Evolutionary conservation across 2,113 vertebrate genomes (phyloP), one percentile per base, ranked within the genome.

Genomic region (Syrrhaptes paradoxus): DNA sequence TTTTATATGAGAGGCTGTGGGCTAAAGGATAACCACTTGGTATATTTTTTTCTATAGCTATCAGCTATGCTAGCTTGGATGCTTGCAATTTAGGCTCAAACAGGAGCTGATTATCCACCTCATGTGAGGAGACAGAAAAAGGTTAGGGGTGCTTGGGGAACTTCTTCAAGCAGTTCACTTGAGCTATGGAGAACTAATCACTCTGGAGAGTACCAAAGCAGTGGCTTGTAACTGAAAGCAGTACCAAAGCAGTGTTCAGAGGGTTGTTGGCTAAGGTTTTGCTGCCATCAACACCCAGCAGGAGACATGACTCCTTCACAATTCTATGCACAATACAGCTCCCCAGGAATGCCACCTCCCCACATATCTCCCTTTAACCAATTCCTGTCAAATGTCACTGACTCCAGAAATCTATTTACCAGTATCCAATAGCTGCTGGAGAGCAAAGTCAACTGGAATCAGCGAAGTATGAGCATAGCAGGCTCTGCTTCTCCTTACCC

Each of bases 401-500:
- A 80, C 70, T 94, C 61, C 85, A 95, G 77, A 82, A 77, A 83
- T 57, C 19, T 71, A 77, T 77, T 92, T 92, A 38, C 52, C 63
- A 73, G 77, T 58, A 80, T 66, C 36, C 31, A 92, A 52, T 32
- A 68, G 66, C 62, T 87, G 49, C 92, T 93, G 81, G 41, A 87
- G 26, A 85, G 32, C 58, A 94, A 91, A 74, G 82, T 68, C 61
- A 82, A 88, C 83, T 88, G 90, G 79, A 77, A 90, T 52, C 88
- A 81, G 68, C 1, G 3, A 85, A 90, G 65, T 72, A 87, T 13
- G 48, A 94, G 67, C n/a, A 94, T 17, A 93, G 59, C 52, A 90
- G 68, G 59, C 83, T 94, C 83, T 90, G 79, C 83, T 83, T 86
- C 92, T 93, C 65, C 90, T 96, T 93, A 95, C 85, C 92, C 88